Evolutionary conservation across 2,113 vertebrate genomes (phyloP).

Genomic region (Sturnus vulgaris): DNA sequence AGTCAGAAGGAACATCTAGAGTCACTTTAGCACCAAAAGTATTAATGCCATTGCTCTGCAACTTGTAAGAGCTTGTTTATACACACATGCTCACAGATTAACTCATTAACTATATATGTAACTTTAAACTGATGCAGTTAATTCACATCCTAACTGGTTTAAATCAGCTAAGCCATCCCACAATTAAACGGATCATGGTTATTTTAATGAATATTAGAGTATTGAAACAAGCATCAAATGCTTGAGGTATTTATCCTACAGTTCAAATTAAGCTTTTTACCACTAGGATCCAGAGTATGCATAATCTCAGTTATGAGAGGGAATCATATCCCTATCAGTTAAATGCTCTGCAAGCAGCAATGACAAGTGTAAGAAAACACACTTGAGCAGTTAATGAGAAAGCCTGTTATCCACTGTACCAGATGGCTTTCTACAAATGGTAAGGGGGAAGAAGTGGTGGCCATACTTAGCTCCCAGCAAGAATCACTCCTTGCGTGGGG

Average conservation of each 20-base stretch:
- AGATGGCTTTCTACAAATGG: background rate
- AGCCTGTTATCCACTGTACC: background rate
- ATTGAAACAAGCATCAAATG: background rate
- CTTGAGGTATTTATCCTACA: background rate
- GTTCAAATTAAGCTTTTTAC: background rate
- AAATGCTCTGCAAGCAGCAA: background rate
- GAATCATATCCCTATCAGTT: background rate
- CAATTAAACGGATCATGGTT: background rate
- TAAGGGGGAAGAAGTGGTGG: background rate
- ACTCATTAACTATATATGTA: background rate
- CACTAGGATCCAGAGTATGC: background rate
- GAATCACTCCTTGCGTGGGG: background rate
- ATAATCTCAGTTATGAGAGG: background rate
- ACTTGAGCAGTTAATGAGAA: slow-evolving; percentile 4
- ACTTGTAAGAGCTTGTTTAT: background rate
- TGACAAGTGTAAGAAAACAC: background rate
- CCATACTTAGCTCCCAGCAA: background rate
- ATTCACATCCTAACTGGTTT: background rate
- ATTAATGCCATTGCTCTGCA: background rate
- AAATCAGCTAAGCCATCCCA: background rate
- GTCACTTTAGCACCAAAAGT: background rate
- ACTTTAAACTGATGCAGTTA: background rate
- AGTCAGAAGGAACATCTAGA: background rate
- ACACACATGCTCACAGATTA: background rate
- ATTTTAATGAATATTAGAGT: background rate